Conservation (phyloP, 2,888 invertebrate species). For the Phaonia tiefii region DNA sequence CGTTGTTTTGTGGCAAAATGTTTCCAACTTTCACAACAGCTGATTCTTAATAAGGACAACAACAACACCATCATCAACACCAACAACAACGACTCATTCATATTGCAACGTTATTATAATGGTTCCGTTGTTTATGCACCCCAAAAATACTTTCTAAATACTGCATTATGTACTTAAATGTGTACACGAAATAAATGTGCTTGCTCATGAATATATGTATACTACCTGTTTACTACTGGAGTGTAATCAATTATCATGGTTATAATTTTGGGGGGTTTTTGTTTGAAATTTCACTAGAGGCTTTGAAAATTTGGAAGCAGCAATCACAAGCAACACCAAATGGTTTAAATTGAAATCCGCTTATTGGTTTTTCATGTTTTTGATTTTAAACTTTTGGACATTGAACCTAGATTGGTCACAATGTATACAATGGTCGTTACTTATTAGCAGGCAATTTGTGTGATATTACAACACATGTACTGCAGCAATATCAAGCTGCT, state of each 20-base stretch:
- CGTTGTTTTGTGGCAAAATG: conserved; percentile 26
- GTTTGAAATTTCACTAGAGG: neutral
- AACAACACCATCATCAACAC: too few species aligned
- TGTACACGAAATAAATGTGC: too few species aligned
- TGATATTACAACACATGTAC: too few species aligned
- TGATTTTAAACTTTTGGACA: too few species aligned
- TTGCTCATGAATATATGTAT: too few species aligned
- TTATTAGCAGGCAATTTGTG: too few species aligned
- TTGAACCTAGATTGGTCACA: too few species aligned
- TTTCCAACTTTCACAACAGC: conserved; percentile 1
- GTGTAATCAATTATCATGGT: conserved; percentile 15
- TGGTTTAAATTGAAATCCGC: neutral
- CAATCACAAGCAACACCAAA: neutral
- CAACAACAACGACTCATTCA: neutral
- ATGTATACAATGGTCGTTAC: too few species aligned
- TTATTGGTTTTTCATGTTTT: too few species aligned
- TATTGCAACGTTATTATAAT: conserved; percentile 14
- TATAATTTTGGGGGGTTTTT: conserved; percentile 1
- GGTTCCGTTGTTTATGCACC: conserved; percentile 17
- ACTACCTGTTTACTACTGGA: too few species aligned
- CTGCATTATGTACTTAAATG: neutral
- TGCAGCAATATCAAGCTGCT: too few species aligned
- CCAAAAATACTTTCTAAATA: neutral
- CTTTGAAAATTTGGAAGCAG: neutral
- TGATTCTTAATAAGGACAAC: conserved; percentile 19